These are phyloP conservation scores for Cynodonichthys magdalenae DNA, from an alignment of 2,797 vertebrate species.

Conservation along the genomic window DNA sequence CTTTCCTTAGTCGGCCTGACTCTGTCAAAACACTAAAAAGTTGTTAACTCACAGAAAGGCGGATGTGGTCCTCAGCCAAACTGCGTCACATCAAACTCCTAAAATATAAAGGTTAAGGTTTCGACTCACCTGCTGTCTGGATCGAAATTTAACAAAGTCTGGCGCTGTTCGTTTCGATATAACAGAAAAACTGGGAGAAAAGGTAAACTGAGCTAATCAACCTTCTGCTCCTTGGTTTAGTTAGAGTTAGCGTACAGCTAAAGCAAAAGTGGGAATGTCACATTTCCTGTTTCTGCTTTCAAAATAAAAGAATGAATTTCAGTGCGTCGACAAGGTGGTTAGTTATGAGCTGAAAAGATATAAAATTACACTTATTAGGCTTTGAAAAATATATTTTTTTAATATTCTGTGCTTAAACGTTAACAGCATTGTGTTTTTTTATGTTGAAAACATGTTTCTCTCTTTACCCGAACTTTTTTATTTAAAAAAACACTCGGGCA, in stretches of 20 bases:
- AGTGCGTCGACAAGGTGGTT: too few relatives aligned
- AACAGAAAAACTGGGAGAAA: neutral
- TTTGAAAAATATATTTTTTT: too few relatives aligned
- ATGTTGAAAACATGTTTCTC: too few relatives aligned
- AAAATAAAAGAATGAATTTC: slow-evolving; percentile 30
- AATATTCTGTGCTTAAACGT: too few relatives aligned
- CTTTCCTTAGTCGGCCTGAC: slow-evolving; percentile 38
- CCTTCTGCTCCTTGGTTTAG: neutral
- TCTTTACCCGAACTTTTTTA: neutral
- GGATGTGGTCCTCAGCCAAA: slow-evolving; percentile 13
- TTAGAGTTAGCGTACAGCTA: neutral
- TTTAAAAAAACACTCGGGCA: neutral
- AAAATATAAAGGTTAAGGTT: neutral
- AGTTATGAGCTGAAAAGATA: too few relatives aligned
- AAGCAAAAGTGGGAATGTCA: fast-evolving
- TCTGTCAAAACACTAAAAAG: slow-evolving; percentile 41
- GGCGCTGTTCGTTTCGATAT: fast-evolving
- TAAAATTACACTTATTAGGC: too few relatives aligned
- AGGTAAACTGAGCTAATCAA: neutral
- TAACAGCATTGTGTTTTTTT: too few relatives aligned
- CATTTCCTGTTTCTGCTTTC: slow-evolving; percentile 2
- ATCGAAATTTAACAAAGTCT: neutral
- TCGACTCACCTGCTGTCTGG: slow-evolving; percentile 49
- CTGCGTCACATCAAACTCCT: slow-evolving; percentile 54
- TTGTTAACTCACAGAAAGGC: slow-evolving; percentile 36